Evolutionary conservation across 2,797 vertebrate genomes (phyloP).

Genomic region (Myotis myotis): DNA sequence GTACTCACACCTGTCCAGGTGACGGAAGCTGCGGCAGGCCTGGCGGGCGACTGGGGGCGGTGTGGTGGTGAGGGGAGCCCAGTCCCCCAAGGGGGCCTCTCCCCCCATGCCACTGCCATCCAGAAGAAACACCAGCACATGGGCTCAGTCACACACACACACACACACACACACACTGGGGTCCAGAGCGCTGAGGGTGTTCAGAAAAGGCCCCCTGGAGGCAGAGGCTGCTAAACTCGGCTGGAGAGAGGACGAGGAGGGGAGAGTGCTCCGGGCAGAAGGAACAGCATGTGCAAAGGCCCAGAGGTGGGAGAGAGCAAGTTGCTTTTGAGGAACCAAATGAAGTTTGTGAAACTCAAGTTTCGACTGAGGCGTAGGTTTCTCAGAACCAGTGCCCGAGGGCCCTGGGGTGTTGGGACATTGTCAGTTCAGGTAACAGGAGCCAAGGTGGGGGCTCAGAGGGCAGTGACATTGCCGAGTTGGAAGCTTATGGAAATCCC

Average conservation of each 20-base stretch:
- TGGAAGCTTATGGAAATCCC: not conserved
- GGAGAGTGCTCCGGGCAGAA: not conserved
- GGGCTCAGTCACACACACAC: not conserved
- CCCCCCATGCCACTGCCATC: not conserved
- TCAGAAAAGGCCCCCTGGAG: not conserved
- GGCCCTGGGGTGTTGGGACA: not conserved
- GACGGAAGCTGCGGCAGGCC: conserved; percentile 82
- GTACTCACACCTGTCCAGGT: conserved; percentile 84
- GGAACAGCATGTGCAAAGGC: not conserved
- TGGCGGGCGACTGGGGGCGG: not conserved
- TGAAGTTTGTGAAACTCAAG: not conserved
- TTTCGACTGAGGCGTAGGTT: not conserved
- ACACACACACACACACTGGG: not conserved
- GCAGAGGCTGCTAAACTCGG: not conserved
- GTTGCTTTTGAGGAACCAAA: not conserved
- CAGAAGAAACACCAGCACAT: not conserved
- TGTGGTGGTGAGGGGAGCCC: not conserved
- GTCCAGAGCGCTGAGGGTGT: not conserved
- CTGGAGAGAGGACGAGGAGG: not conserved
- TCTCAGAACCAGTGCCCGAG: not conserved
- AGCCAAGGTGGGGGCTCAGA: not conserved
- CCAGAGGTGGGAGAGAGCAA: not conserved
- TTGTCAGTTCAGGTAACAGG: not conserved
- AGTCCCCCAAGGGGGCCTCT: not conserved
- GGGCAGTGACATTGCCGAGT: not conserved